phyloP scores from a whole-genome alignment of 2,113 vertebrate species.

The Aegotheles bennettii region DNA sequence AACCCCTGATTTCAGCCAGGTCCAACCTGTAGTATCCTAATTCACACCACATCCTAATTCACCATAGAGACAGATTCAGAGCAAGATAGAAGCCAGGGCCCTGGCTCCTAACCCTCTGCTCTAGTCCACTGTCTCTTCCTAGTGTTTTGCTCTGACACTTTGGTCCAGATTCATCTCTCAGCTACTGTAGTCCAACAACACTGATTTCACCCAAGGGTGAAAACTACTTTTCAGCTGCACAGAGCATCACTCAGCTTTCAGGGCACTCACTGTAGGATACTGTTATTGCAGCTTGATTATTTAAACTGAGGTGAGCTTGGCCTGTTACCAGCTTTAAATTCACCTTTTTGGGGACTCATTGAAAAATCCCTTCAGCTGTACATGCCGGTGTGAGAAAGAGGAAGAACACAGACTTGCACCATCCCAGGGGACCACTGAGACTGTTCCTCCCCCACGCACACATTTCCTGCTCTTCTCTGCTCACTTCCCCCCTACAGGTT shows the following conservation, averaged over 20 bases:
- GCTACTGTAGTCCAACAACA: not conserved
- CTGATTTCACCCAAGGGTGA: not conserved
- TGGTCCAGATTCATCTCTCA: not conserved
- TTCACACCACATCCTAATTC: not conserved
- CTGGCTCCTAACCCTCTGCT: not conserved
- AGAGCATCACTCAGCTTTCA: not conserved
- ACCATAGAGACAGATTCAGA: not conserved
- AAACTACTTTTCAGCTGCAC: not conserved
- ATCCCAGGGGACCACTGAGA: not conserved
- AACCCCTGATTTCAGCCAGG: not conserved
- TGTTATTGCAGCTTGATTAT: not conserved
- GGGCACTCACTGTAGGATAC: not conserved
- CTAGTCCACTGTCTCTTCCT: not conserved
- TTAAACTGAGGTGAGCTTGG: not conserved
- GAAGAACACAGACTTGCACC: constrained; percentile 11
- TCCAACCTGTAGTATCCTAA: not conserved
- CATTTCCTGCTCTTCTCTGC: constrained; percentile 22
- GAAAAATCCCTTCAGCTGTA: not conserved
- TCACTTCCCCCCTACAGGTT: constrained; percentile 43
- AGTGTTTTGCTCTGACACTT: not conserved
- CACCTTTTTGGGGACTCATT: not conserved
- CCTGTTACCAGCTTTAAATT: constrained; percentile 3
- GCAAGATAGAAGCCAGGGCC: not conserved
- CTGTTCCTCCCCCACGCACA: constrained; percentile 32
- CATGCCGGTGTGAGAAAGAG: constrained; percentile 16